Evolutionary conservation across 2,113 vertebrate species (phyloP).

Genomic region (Tursiops truncatus): DNA sequence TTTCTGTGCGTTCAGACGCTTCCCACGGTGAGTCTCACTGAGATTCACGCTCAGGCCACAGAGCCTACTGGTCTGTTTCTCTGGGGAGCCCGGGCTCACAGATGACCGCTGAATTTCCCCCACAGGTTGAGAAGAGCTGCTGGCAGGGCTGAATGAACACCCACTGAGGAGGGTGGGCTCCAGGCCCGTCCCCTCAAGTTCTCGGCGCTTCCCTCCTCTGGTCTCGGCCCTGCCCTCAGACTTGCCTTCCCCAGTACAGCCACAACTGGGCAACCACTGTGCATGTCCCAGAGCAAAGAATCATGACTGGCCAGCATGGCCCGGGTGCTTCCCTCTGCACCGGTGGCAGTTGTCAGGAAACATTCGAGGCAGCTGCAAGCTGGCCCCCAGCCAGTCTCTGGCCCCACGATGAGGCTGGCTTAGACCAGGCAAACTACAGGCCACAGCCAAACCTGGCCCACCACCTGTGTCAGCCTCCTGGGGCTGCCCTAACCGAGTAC

Average conservation of each 20-base stretch:
- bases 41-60: background rate
- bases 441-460: background rate
- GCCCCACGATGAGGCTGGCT: background rate
- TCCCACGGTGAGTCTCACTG: background rate
- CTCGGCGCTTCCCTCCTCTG: background rate
- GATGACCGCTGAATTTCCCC: accelerated
- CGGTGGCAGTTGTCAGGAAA: no score
- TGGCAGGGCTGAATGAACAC: background rate
- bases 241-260: background rate
- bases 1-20: background rate
- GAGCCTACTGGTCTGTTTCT: background rate
- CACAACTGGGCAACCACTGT: background rate
- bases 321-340: background rate
- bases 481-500: no score
- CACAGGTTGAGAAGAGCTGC: background rate
- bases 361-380: background rate
- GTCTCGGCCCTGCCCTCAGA: background rate
- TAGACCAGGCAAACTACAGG: background rate
- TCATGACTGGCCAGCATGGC: accelerated
- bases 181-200: background rate
- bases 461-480: no score
- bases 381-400: background rate
- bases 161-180: accelerated
- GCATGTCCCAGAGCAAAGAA: accelerated
- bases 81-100: background rate